Evolutionary conservation across 2,888 invertebrate genomes (phyloP), one percentile per base, ranked within the genome.

Genomic region (Tenodera sinensis): DNA sequence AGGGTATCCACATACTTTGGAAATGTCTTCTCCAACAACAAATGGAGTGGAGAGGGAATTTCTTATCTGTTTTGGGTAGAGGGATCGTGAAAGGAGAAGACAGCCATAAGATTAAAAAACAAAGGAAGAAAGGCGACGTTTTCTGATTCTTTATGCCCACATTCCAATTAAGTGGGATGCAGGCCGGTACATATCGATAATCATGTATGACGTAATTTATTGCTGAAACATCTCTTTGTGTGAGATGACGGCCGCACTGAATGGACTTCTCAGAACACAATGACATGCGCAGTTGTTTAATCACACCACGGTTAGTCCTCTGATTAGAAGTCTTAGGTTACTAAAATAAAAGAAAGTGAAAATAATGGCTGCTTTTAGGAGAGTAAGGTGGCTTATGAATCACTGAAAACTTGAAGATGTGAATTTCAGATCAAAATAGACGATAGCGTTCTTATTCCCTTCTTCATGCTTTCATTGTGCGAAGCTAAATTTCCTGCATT

Each of bases 1-100:
- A 88, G 88, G 88, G 84, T 88, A 85, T 84, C 81, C 88, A 85
- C 84, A 88, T 88, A 84, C 28, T 85, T 84, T 82, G 30, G 82
- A 71, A 71, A 71, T 71, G 54, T 71, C 54, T 71, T 15, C 54
- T 71, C 54, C 54, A 71, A 71, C 20, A 71, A 71, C 54, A 71
- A 71, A 71, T 71, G 54, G 54, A 71, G 54, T 71, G 54, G 54
- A 71, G 54, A 71, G 54, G 54, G 54, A 71, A 71, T 71, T 71
- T 71, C 54, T 71, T 71, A 71, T 71, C 54, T 71, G 54, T 71
- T 71, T 71, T 71, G 54, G 54, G 54, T 71, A 71, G 54, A 71
- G 25, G 54, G 54, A 71, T 42, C 42, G 42, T 42, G 42, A 42
- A 42, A 42, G 42, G 42, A 42, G 54, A 20, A 20, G 54, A 71